Conservation (phyloP, 2,113 vertebrate genomes). For the Aphelocoma coerulescens region DNA sequence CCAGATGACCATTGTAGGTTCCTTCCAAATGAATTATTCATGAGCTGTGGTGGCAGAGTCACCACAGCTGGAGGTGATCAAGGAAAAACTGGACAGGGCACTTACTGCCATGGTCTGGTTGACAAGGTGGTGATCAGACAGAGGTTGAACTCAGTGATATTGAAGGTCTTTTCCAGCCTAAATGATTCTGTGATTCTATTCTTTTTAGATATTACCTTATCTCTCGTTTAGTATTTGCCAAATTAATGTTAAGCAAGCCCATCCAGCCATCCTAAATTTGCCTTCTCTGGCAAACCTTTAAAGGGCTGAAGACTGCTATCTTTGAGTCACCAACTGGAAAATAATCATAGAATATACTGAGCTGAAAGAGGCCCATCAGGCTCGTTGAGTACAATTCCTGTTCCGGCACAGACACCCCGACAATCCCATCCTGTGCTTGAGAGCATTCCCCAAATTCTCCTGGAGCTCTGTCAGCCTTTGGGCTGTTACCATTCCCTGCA, state of each 20-base stretch:
- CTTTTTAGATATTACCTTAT: not conserved
- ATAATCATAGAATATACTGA: not conserved
- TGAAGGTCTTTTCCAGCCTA: not conserved
- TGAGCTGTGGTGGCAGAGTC: accelerated
- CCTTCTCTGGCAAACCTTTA: not conserved
- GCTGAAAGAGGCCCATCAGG: not conserved
- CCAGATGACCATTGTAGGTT: not conserved
- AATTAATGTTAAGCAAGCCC: not conserved
- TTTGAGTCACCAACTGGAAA: not conserved
- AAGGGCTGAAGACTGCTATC: not conserved
- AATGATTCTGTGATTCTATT: not conserved
- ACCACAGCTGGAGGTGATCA: not conserved
- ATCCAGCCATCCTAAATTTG: not conserved
- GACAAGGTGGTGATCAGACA: not conserved
- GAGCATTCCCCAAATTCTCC: not conserved
- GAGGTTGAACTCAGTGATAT: not conserved
- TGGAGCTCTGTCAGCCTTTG: not conserved
- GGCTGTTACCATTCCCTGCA: not conserved
- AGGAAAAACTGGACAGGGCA: not conserved
- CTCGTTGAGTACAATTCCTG: accelerated
- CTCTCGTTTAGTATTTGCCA: not conserved
- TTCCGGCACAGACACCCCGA: not conserved
- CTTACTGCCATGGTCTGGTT: not conserved
- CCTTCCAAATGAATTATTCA: not conserved
- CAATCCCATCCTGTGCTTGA: not conserved